Percentiles rank a stretch among this genome's conserved stretches.
Conservation (phyloP, 2,113 vertebrate species). For the Scomber scombrus region DNA sequence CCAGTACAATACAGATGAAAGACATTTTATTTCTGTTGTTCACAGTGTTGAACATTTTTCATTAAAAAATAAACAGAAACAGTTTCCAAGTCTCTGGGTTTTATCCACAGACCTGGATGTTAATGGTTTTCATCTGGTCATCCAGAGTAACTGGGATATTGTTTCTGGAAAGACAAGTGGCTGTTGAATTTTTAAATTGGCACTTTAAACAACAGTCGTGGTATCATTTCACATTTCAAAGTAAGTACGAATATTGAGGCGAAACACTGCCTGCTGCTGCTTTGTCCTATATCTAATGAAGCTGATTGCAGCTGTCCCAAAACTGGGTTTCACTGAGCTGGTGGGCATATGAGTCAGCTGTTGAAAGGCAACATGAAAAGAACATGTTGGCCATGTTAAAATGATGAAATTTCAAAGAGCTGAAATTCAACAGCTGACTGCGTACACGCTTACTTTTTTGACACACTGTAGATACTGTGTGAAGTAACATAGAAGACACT, state of each 20-base stretch:
- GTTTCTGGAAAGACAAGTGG: background rate
- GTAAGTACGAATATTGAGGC: conserved; percentile 3
- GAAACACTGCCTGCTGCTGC: background rate
- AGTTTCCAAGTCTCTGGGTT: background rate
- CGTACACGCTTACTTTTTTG: background rate
- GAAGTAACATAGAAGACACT: conserved; percentile 11
- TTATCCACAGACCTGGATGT: background rate
- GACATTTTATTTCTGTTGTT: background rate
- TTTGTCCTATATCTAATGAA: background rate
- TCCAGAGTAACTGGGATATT: background rate
- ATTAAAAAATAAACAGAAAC: background rate
- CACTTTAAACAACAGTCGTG: background rate
- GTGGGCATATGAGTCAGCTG: conserved; percentile 66
- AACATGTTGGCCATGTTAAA: conserved; percentile 21
- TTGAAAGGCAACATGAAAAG: conserved; percentile 30
- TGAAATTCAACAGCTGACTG: background rate
- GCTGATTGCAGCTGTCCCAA: conserved; percentile 30
- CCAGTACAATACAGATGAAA: background rate
- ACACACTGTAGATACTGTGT: background rate
- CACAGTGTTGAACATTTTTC: background rate
- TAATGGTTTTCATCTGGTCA: background rate
- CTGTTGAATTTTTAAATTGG: background rate
- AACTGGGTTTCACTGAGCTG: conserved; percentile 62
- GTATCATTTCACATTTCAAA: conserved; percentile 6
- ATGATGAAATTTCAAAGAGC: conserved; percentile 1